These are phyloP conservation scores for rat (Rattus norvegicus) DNA, from an alignment of 2,113 vertebrate genomes.

Conservation along the genomic window GRCr8 NC_086031.1:24046001-24046500, in stretches of 20 bases:
- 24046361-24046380: neutral
- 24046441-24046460: slow-evolving; percentile 56
- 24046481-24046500: neutral
- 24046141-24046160: neutral
- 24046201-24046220: slow-evolving; percentile 17
- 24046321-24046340: slow-evolving; percentile 2
- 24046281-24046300: neutral
- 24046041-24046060: neutral
- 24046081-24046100: neutral
- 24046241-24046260: neutral
- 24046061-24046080: neutral
- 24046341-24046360: slow-evolving; percentile 7
- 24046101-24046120: neutral
- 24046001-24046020: neutral
- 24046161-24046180: slow-evolving; percentile 17
- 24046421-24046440: neutral
- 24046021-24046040: slow-evolving; percentile 5
- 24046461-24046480: slow-evolving; percentile 43
- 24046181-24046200: neutral
- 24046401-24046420: slow-evolving; percentile 28
- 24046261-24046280: neutral
- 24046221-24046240: neutral
- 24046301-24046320: neutral
- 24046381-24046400: slow-evolving; percentile 27
- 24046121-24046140: neutral